Conservation (phyloP, 2,797 vertebrate species). For the Falco naumanni region DNA sequence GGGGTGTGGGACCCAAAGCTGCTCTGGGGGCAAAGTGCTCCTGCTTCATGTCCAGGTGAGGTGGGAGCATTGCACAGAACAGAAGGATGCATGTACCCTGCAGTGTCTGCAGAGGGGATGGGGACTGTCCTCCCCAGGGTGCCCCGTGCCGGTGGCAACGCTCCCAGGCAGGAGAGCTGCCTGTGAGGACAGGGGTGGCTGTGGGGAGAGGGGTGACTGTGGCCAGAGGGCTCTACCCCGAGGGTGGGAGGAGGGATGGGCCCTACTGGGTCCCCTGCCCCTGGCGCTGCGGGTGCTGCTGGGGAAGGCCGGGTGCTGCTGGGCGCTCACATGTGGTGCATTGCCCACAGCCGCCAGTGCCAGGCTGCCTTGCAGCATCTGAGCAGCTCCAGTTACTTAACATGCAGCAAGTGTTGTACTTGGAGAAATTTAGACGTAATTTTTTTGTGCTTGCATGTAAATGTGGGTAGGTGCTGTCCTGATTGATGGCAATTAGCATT, state of each 20-base stretch:
- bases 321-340: background rate
- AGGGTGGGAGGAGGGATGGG: background rate
- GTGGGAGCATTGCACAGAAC: rapidly evolving
- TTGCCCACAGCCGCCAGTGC: background rate
- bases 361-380: conserved; percentile 17
- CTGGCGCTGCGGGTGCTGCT: background rate
- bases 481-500: conserved; percentile 96
- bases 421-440: conserved; percentile 83
- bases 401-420: conserved; percentile 77
- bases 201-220: rapidly evolving
- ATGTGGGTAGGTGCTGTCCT: conserved; percentile 89
- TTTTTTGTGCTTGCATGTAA: conserved; percentile 80
- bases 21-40: background rate
- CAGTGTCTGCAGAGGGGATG: rapidly evolving
- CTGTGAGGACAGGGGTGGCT: background rate
- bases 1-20: background rate
- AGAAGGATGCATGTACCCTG: rapidly evolving
- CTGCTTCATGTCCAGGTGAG: rapidly evolving
- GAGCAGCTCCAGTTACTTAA: conserved; percentile 66
- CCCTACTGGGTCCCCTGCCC: background rate
- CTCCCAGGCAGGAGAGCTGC: background rate
- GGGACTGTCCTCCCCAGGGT: rapidly evolving
- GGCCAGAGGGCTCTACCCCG: rapidly evolving
- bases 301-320: background rate
- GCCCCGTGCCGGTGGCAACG: rapidly evolving